These are phyloP conservation scores for Mesitornis unicolor DNA, from an alignment of 2,113 vertebrate species.

Conservation along the genomic window DNA sequence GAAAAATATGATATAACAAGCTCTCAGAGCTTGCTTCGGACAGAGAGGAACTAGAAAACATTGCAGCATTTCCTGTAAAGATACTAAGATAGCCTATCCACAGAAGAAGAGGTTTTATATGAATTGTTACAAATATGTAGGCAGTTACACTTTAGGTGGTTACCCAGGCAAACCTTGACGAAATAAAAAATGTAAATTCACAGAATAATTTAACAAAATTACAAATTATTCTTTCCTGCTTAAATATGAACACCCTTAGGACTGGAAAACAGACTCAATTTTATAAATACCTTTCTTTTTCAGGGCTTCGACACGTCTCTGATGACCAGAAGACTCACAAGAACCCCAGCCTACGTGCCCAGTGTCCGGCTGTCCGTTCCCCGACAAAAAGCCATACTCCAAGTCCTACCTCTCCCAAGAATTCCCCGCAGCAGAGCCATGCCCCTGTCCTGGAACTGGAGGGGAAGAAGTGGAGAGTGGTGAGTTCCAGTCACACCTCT, in stretches of 20 bases:
- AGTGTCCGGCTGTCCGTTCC: conserved; percentile 65
- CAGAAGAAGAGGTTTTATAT: background rate
- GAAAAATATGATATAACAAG: background rate
- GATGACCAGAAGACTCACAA: conserved; percentile 92
- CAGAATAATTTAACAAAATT: background rate
- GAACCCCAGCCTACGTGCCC: conserved; percentile 84
- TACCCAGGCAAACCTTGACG: background rate
- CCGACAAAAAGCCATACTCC: conserved; percentile 74
- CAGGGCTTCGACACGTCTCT: conserved; percentile 90
- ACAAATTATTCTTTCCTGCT: background rate
- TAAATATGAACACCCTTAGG: background rate
- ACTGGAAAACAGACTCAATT: background rate
- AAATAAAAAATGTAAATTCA: background rate
- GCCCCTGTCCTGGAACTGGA: conserved; percentile 87
- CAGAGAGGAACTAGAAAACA: background rate
- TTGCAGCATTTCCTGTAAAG: background rate
- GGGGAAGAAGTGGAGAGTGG: conserved; percentile 98
- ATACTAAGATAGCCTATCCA: background rate
- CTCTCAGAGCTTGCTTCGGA: background rate
- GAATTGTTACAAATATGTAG: background rate
- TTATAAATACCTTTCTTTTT: background rate
- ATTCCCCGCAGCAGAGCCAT: conserved; percentile 71
- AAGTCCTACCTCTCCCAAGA: conserved; percentile 52
- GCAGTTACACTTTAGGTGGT: background rate
- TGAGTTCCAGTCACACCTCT: conserved; percentile 64